Conservation (phyloP, 2,113 vertebrate species). For the Rhagologus leucostigma region DNA sequence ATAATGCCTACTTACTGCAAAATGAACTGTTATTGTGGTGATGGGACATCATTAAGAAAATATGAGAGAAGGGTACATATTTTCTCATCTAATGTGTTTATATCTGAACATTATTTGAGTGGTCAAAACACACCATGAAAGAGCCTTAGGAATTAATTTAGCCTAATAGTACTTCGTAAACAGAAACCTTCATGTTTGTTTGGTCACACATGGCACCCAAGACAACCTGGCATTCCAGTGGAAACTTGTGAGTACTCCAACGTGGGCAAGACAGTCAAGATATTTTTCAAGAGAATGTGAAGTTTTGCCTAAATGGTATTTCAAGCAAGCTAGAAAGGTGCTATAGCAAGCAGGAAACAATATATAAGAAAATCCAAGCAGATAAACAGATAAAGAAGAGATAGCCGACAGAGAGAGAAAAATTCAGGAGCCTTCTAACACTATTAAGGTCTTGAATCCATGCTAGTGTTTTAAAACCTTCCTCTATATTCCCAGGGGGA, state of each 20-base stretch:
- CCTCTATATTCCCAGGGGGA: not conserved
- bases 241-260: not conserved
- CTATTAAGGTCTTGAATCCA: not conserved
- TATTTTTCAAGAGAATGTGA: not conserved
- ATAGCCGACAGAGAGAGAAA: not conserved
- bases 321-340: not conserved
- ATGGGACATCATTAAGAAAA: not conserved
- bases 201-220: not conserved
- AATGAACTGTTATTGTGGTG: not conserved
- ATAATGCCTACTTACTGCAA: not conserved
- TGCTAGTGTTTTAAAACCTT: not conserved
- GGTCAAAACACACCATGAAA: not conserved
- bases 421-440: not conserved
- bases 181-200: not conserved
- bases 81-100: not conserved
- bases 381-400: not conserved
- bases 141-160: not conserved
- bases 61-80: not conserved
- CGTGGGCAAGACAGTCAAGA: not conserved
- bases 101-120: not conserved
- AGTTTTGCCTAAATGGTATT: not conserved
- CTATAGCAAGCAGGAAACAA: not conserved
- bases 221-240: not conserved
- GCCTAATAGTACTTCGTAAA: not conserved
- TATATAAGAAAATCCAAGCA: not conserved